These are phyloP conservation scores for Cryptocephalus moraei DNA, from an alignment of 2,888 invertebrate genomes.

Conservation along the genomic window DNA sequence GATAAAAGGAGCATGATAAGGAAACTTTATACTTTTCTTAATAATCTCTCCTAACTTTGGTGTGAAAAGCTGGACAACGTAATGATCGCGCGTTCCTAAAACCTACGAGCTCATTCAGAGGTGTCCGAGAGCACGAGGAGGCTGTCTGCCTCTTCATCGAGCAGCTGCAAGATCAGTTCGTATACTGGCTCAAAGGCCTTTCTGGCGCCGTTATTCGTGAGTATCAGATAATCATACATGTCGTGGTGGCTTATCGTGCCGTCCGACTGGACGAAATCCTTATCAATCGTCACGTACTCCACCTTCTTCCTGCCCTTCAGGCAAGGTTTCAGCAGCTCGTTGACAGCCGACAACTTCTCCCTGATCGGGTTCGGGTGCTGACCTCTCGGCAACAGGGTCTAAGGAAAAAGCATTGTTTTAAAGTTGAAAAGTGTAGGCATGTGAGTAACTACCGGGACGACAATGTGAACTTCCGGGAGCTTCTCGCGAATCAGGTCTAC, in stretches of 20 bases:
- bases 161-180: conserved; percentile 66
- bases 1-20: too few relatives aligned
- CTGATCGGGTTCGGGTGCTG: conserved; percentile 74
- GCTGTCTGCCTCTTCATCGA: conserved; percentile 47
- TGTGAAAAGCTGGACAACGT: too few relatives aligned
- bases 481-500: conserved; percentile 63
- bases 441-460: conserved; percentile 64
- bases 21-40: too few relatives aligned
- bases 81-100: too few relatives aligned
- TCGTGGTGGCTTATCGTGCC: conserved; percentile 77
- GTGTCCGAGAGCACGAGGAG: too few relatives aligned
- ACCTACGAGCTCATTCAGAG: too few relatives aligned
- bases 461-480: conserved; percentile 70
- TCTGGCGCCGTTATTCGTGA: conserved; percentile 76
- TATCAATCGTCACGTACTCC: conserved; percentile 70
- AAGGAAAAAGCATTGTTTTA: conserved; percentile 28
- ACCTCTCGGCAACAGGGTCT: conserved; percentile 84
- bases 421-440: not conserved
- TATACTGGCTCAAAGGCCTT: conserved; percentile 81
- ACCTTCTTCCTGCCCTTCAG: conserved; percentile 47
- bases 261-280: conserved; percentile 66
- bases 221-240: conserved; percentile 84
- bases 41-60: too few relatives aligned
- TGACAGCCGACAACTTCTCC: conserved; percentile 66
- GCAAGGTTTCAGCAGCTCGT: conserved; percentile 50